These are phyloP conservation scores for Channa argus DNA, from an alignment of 2,113 vertebrate species.

Conservation along the genomic window DNA sequence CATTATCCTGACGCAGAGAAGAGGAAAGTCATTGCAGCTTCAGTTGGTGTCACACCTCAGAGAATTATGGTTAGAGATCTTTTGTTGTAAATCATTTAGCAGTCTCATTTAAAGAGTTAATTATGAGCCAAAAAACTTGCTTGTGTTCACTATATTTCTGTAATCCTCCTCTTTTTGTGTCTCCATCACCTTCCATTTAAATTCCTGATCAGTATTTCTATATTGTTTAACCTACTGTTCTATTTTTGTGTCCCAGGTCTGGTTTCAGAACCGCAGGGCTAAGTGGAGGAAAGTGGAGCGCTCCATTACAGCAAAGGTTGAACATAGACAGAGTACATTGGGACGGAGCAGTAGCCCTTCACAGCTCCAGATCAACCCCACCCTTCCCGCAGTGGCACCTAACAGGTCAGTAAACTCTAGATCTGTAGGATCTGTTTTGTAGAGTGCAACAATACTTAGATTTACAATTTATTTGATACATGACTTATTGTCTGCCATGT, in stretches of 20 bases:
- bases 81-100: no score
- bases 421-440: neutral
- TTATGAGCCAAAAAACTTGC: no score
- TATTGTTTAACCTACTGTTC: neutral
- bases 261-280: slow-evolving; percentile 98
- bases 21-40: slow-evolving; percentile 88
- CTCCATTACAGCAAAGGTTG: slow-evolving; percentile 71
- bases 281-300: slow-evolving; percentile 91
- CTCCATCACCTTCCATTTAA: neutral
- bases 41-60: slow-evolving; percentile 92
- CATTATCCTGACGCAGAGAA: slow-evolving; percentile 94
- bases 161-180: slow-evolving; percentile 1
- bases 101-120: no score
- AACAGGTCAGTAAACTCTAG: slow-evolving; percentile 56
- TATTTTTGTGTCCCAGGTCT: slow-evolving; percentile 84
- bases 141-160: neutral
- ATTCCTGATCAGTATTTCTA: neutral
- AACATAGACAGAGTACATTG: slow-evolving; percentile 43
- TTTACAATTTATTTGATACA: neutral
- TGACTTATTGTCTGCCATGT: neutral
- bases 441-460: neutral
- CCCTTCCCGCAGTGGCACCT: slow-evolving; percentile 28
- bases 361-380: slow-evolving; percentile 43
- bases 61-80: slow-evolving; percentile 89
- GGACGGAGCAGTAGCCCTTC: slow-evolving; percentile 47